Percentiles rank a stretch among this genome's conserved stretches.
These are phyloP conservation scores for Amblyjoppa fuscipennis DNA, from an alignment of 2,888 invertebrate species.

Conservation along the genomic window DNA sequence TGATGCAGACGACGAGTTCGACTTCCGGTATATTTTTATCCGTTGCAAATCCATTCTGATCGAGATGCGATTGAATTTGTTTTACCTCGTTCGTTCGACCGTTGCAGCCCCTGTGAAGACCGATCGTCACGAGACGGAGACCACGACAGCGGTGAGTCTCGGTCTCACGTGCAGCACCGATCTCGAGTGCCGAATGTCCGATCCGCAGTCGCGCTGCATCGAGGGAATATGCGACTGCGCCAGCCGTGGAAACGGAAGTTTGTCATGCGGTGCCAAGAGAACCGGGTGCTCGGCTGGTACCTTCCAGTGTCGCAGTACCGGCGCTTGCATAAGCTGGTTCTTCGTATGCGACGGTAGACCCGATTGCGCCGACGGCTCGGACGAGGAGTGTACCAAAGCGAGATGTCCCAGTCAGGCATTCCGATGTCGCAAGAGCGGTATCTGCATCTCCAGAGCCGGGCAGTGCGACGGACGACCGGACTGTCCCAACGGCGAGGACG, in stretches of 20 bases:
- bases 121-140: slow-evolving; percentile 80
- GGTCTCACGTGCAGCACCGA: slow-evolving; percentile 92
- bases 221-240: slow-evolving; percentile 93
- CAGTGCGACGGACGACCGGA: slow-evolving; percentile 93
- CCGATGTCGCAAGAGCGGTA: slow-evolving; percentile 89
- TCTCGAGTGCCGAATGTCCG: slow-evolving; percentile 92
- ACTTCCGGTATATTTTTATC: slow-evolving; percentile 63
- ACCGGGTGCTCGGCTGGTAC: slow-evolving; percentile 94
- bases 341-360: slow-evolving; percentile 95
- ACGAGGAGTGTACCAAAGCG: slow-evolving; percentile 91
- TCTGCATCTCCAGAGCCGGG: slow-evolving; percentile 92
- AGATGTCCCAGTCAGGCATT: slow-evolving; percentile 91
- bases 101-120: slow-evolving; percentile 78
- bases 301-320: slow-evolving; percentile 94
- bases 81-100: slow-evolving; percentile 15
- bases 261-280: slow-evolving; percentile 89
- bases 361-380: slow-evolving; percentile 95
- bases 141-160: slow-evolving; percentile 88
- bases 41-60: neutral
- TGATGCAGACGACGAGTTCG: slow-evolving; percentile 72
- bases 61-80: neutral
- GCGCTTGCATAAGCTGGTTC: slow-evolving; percentile 96
- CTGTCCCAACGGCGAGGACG: slow-evolving; percentile 92
- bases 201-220: slow-evolving; percentile 91
- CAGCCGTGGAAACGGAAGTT: slow-evolving; percentile 86